These are phyloP conservation scores for Drosophila kohkoa DNA, from an alignment of 1,140 invertebrate genomes.

Conservation along the genomic window DNA sequence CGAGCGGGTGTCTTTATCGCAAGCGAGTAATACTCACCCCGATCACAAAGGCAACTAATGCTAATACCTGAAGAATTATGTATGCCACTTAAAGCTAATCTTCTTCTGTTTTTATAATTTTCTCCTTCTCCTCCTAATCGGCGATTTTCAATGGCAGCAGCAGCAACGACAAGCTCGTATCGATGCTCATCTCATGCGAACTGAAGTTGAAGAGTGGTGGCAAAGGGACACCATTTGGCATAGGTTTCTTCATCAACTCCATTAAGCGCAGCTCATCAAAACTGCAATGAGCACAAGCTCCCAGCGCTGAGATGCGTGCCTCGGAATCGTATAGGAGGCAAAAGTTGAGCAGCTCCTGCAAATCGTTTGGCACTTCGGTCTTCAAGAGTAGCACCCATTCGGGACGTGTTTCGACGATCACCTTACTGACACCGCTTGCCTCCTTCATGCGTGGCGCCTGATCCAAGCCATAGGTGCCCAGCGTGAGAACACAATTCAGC, in stretches of 20 bases:
- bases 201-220: constrained; percentile 60
- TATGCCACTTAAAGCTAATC: too few species aligned
- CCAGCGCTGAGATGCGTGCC: constrained; percentile 39
- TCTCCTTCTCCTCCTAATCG: too few species aligned
- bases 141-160: constrained; percentile 31
- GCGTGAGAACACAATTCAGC: constrained; percentile 4
- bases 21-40: too few species aligned
- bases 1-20: too few species aligned
- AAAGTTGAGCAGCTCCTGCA: constrained; percentile 29
- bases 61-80: too few species aligned
- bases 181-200: constrained; percentile 27
- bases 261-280: constrained; percentile 55
- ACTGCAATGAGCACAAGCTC: constrained; percentile 39
- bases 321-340: constrained; percentile 42
- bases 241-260: constrained; percentile 21
- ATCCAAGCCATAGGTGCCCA: constrained; percentile 51
- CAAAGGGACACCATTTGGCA: constrained; percentile 53
- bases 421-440: not conserved
- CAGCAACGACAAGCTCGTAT: constrained; percentile 29
- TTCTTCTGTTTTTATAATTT: too few species aligned
- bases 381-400: constrained; percentile 30
- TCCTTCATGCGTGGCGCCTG: not conserved
- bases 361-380: constrained; percentile 31
- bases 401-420: not conserved
- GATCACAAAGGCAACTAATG: too few species aligned